Evolutionary conservation across 2,888 invertebrate genomes (phyloP), one percentile per base, ranked within the genome.

Genomic region (Colletes collaris): DNA sequence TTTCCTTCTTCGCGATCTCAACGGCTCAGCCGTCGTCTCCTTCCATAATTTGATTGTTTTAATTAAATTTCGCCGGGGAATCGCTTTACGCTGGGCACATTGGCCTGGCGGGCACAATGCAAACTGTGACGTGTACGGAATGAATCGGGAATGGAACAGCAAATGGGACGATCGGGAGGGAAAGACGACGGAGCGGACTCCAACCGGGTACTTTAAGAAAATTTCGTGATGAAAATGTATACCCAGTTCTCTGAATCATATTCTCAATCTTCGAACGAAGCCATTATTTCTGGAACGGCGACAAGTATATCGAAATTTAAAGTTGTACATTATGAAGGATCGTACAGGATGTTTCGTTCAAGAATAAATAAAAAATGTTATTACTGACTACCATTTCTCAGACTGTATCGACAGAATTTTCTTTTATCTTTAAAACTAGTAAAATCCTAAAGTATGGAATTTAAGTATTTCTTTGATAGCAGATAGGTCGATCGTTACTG

Each of bases 21-120:
- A 88, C 88, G 89, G 88, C 89, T 90, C 89, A 90, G 89, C 89
- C 91, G 89, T 89, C 88, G 88, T 88, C 89, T 92, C 90, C 91
- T 91, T 89, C 92, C 91, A 92, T 93, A 93, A 93, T 92, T 93
- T 93, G 92, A 93, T 93, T 93, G 92, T 93, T 93, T 93, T 93
- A 93, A 93, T 93, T 93, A 93, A 93, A 93, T 93, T 93, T 93
- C 88, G 89, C 85, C 90, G 88, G 90, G 86, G 91, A 92, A 92
- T 93, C 92, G 90, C 89, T 92, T 92, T 91, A 91, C 92, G 90
- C 89, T 89, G 91, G 92, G 92, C 90, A 91, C 87, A 89, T 90
- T 87, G 88, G 89, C 88, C 89, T 87, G 89, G 81, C 87, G 84
- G 82, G 88, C 88, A 90, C 92, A 92, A 92, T 92, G 92, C 92